Base-by-base conservation (phyloP, 2,888 invertebrate genomes). In the Latheticus oryzae region DNA sequence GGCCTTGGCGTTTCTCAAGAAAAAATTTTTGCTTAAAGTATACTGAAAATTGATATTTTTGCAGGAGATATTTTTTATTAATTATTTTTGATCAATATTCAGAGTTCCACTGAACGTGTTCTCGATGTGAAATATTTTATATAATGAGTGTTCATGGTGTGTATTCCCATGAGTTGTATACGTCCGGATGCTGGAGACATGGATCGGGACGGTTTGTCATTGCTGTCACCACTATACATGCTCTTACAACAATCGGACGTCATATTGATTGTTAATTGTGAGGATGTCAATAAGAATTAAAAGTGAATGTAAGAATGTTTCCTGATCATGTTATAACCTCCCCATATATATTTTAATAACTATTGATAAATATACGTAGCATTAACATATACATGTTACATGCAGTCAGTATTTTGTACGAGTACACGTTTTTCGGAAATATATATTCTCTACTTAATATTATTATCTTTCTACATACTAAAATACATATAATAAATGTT, bases 31-130 rank as follows among this genome's bases (percentile, higher is more conserved):
- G 74, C 75, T 74, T 73, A 71, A 73, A 66, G 73, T 73, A 73
- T 73, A 73, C 70, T 73, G 64, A 71, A 69, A 66, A 71, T 68
- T 70, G 69, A 73, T 75, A 75, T 76, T 75, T 76, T 75, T 74
- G 71, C 74, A 75, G 70, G 70, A 69, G 60, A 69, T 70, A 73
- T 71, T 73, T 73, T 73, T 67, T 65, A 70, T 67, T 68, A 62
- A 45, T 73, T 70, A 72, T 68, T 72, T 75, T 74, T 69, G 61
- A 71, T 71, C 67, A 64, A 73, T 73, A 73, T 75, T 74, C 73
- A 73, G 76, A 77, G 75, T 77, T 78, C 78, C 79, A 78, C 78
- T 76, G 76, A 78, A 78, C 78, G 78, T 78, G 79, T 79, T 78
- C 78, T 79, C 77, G 76, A 76, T 76, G 76, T 78, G 75, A 76